Base-by-base conservation (phyloP, 2,113 vertebrate genomes). In the Nannospalax galili region DNA sequence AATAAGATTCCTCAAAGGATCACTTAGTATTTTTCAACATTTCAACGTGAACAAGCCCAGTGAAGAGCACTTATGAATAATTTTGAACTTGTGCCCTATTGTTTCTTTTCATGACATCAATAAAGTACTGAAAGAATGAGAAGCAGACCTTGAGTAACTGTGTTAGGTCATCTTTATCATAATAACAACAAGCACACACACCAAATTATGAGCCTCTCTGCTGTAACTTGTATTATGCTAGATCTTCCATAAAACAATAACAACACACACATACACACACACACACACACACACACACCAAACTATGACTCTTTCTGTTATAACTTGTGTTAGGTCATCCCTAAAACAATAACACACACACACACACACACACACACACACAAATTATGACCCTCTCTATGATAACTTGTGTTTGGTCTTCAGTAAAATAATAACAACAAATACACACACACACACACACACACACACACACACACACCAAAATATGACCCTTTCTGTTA, bases 71-170 rank as follows among this genome's bases (percentile, higher is more conserved):
- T 40, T n/a, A 78, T 60, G 30, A 72, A 48, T 73, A 87, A 91
- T 64, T 84, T 19, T 74, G 20, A 72, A 52, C 1, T 79, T 72
- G 11, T 28, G 30, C 7, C 88, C 32, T 45, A 3, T 14, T 42
- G 6, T 64, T 94, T 84, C 35, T 93, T 93, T 94, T 96, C 64
- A 91, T 48, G 86, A 92, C 30, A 84, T 64, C n/a, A 72, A 95
- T 52, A 87, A 88, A 65, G 48, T 37, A 22, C 42, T 92, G 60
- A 94, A 91, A 94, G 37, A 45, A 65, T 89, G 10, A 84, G 89
- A 86, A 89, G 12, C 22, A 89, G 52, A 73, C 15, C 62, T 58
- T 30, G 3, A 86, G 12, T 65, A 56, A 84, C 60, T 81, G 37
- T 73, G 48, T 64, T 74, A 81, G 37, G 28, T 92, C 86, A 88